These are phyloP conservation scores for Cynoglossus semilaevis DNA, from an alignment of 2,113 vertebrate genomes.

Conservation along the genomic window DNA sequence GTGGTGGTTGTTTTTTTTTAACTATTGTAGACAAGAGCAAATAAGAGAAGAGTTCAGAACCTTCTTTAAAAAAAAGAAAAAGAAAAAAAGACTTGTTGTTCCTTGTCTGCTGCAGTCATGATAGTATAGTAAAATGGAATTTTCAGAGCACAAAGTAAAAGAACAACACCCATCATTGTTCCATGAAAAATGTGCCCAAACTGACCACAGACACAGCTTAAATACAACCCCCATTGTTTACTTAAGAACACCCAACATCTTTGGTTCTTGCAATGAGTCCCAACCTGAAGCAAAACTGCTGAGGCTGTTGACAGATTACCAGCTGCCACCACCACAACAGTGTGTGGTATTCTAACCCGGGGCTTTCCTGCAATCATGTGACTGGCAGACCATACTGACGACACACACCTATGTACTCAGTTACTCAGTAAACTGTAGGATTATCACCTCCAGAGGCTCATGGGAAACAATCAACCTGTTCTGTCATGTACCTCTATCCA, in stretches of 20 bases:
- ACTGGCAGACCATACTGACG: constrained; percentile 52
- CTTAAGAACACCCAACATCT: constrained; percentile 13
- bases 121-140: no score
- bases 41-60: neutral
- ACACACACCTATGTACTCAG: constrained; percentile 38
- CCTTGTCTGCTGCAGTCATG: neutral
- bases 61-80: constrained; percentile 3
- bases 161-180: no score
- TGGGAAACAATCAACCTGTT: constrained; percentile 7
- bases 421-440: constrained; percentile 23
- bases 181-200: no score
- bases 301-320: constrained; percentile 12
- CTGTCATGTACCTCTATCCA: constrained; percentile 19
- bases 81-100: constrained; percentile 3
- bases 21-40: no score
- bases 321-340: constrained; percentile 31
- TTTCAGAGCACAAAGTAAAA: no score
- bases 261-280: constrained; percentile 31
- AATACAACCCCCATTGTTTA: no score
- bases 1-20: no score
- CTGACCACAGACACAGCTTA: no score
- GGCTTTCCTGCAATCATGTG: constrained; percentile 69
- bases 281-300: constrained; percentile 17
- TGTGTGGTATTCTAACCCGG: constrained; percentile 40
- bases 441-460: constrained; percentile 39